A percentile compares a stretch with the other conserved stretches of the same genome.
Conservation (phyloP, 2,888 invertebrate species). For the Eustalomyia histrio region DNA sequence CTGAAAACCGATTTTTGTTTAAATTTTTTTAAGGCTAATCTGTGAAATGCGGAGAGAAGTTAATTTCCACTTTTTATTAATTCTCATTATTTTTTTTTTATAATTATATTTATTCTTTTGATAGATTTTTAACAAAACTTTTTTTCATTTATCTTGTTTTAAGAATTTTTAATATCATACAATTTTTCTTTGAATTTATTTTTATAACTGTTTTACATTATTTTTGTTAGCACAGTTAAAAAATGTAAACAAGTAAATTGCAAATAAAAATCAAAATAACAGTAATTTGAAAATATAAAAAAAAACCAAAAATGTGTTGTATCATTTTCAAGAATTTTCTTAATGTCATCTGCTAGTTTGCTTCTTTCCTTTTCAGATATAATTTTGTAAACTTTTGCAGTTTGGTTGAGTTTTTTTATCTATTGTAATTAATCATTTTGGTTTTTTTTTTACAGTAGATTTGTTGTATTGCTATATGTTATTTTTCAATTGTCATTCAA, state of each 20-base stretch:
- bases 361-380: neutral
- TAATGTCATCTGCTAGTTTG: neutral
- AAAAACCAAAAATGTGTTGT: neutral
- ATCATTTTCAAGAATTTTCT: neutral
- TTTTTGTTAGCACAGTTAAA: neutral
- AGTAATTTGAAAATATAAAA: slow-evolving; percentile 12
- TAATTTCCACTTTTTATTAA: neutral
- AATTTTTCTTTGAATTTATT: neutral
- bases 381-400: neutral
- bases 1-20: neutral
- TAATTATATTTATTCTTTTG: slow-evolving; percentile 16
- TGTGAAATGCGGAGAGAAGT: neutral
- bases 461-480: neutral
- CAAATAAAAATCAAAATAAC: slow-evolving; percentile 30
- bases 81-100: slow-evolving; percentile 1
- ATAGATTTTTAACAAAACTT: neutral
- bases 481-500: neutral
- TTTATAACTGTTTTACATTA: neutral
- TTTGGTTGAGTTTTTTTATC: neutral
- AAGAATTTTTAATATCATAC: neutral
- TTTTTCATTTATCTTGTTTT: neutral
- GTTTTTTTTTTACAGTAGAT: neutral
- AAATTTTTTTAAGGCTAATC: neutral
- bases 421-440: slow-evolving; percentile 41
- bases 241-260: slow-evolving; percentile 10